Conservation (phyloP, 2,888 invertebrate species). For the Chloroclystis v-ata region DNA sequence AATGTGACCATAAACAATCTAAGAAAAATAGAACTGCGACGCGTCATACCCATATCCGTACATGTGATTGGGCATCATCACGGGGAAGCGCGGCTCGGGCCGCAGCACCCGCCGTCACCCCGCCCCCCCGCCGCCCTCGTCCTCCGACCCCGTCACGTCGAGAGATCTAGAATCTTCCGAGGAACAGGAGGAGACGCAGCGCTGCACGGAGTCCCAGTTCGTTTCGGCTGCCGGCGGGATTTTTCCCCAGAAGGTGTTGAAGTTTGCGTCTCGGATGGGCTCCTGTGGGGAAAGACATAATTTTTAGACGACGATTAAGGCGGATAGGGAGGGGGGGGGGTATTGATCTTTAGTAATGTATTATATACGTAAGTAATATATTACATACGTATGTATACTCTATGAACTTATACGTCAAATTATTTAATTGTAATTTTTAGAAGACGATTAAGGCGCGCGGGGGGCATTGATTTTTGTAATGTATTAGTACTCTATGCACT, state of each 20-base stretch:
- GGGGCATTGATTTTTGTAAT: no score
- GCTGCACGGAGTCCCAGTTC: constrained; percentile 57
- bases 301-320: no score
- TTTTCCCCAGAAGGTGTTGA: constrained; percentile 72
- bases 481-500: no score
- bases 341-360: no score
- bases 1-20: constrained; percentile 23
- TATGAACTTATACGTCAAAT: no score
- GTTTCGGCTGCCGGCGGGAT: constrained; percentile 55
- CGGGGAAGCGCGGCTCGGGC: constrained; percentile 74
- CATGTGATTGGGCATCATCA: constrained; percentile 42
- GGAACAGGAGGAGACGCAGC: constrained; percentile 62
- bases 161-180: constrained; percentile 72
- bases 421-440: no score
- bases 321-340: no score
- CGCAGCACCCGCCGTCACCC: constrained; percentile 73
- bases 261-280: constrained; percentile 58
- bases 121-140: constrained; percentile 58
- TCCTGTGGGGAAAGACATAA: constrained; percentile 41
- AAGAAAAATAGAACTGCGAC: constrained; percentile 60
- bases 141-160: constrained; percentile 75
- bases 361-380: no score
- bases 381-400: no score
- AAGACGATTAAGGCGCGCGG: no score
- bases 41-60: constrained; percentile 59